Base-by-base conservation (phyloP, 2,113 vertebrate species). In the Aspidoscelis tigris region DNA sequence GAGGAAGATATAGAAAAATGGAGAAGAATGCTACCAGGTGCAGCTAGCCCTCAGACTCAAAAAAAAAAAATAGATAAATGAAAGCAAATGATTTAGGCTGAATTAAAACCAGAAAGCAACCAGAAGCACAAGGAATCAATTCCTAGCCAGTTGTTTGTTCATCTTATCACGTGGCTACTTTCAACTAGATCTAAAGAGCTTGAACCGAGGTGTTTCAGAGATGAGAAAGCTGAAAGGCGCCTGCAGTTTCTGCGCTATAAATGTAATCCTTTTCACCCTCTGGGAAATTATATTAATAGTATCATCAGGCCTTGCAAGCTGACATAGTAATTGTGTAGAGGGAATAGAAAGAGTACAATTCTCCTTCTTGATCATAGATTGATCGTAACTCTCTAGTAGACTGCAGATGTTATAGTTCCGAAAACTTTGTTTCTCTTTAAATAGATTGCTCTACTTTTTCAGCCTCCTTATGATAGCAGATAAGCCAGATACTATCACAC, bases 351-450 rank as follows among this genome's bases (percentile, higher is more conserved):
- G 43, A 75, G 78, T 76, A n/a, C 0, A 1, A 5, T 84, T 73
- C 53, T 21, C 84, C 71, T 84, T 11, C 55, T 85, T 68, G 11
- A 39, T 73, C 66, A 83, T 86, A 72, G 71, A 82, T 50, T 84
- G 58, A 84, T 78, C 69, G 85, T 91, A 18, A 83, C 22, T 87
- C 58, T 26, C 66, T 55, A n/a, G 21, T 76, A 80, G 53, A 55
- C 12, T 76, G 22, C n/a, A 26, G 53, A 64, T 71, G 71, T 76
- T 74, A 58, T 41, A 58, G 14, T 39, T 83, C 86, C 26, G 55
- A 69, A 61, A 75, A 44, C 12, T 50, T 65, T n/a, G 10, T 87
- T 84, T 80, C 70, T 53, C 66, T 61, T 80, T 76, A 41, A 50
- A 83, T 70, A 70, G 22, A 84, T 64, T 14, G 14, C 33, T 66